phyloP scores from a whole-genome alignment of 1,140 invertebrate genomes.

The Caenorhabditis elegans region DNA sequence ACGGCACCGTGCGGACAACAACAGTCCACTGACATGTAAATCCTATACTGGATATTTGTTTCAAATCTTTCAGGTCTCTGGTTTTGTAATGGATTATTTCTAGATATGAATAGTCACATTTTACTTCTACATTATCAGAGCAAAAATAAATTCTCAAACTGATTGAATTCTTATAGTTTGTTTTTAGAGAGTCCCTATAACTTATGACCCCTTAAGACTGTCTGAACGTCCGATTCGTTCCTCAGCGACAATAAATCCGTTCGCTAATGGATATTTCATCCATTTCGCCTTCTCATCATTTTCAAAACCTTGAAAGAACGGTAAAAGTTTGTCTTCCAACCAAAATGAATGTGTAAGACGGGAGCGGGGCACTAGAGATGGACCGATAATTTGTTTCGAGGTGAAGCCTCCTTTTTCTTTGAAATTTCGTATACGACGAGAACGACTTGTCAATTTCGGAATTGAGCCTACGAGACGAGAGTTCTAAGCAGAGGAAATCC shows the following conservation, averaged over 20 bases:
- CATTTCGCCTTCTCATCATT: neutral
- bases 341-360: neutral
- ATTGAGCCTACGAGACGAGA: neutral
- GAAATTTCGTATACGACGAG: neutral
- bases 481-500: neutral
- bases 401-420: neutral
- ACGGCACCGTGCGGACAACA: neutral
- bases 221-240: too few relatives aligned
- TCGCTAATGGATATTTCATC: neutral
- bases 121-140: too few relatives aligned
- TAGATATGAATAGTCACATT: too few relatives aligned
- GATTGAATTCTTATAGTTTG: too few relatives aligned
- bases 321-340: neutral
- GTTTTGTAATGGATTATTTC: too few relatives aligned
- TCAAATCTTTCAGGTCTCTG: too few relatives aligned
- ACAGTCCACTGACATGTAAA: too few relatives aligned
- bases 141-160: too few relatives aligned
- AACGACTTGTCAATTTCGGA: slow-evolving; percentile 11
- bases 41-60: too few relatives aligned
- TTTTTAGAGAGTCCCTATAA: too few relatives aligned
- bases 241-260: neutral
- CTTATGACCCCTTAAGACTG: too few relatives aligned
- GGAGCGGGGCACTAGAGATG: neutral
- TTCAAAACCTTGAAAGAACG: neutral
- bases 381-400: slow-evolving; percentile 26